phyloP scores from a whole-genome alignment of 2,888 invertebrate genomes.

The Strigamia transsilvanica region DNA sequence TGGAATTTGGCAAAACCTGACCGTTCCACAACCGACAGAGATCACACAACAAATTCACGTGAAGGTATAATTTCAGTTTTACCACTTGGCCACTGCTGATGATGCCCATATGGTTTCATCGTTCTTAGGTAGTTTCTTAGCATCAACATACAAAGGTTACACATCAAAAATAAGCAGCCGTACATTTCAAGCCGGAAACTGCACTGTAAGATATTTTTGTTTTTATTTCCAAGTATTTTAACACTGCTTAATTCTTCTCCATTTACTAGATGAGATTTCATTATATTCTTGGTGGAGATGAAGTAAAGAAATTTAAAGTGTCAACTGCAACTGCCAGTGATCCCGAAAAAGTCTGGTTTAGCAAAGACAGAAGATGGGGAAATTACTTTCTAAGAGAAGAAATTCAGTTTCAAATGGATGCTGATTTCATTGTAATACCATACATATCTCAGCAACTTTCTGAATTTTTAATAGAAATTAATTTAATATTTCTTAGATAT shows the following conservation, averaged over 20 bases:
- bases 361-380: background rate
- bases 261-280: slow-evolving; percentile 4
- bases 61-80: background rate
- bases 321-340: background rate
- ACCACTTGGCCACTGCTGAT: background rate
- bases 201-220: background rate
- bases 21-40: background rate
- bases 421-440: slow-evolving; percentile 1
- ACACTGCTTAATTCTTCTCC: background rate
- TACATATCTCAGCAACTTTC: too few relatives aligned
- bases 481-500: background rate
- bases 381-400: background rate
- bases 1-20: background rate
- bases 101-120: background rate
- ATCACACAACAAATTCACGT: background rate
- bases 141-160: background rate
- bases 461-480: background rate
- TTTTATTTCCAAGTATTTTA: background rate
- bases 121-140: background rate
- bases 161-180: background rate
- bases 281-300: background rate
- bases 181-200: background rate
- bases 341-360: background rate
- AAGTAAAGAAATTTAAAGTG: background rate
- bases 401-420: background rate